These are phyloP conservation scores for Nebria ingens DNA, from an alignment of 1,140 invertebrate genomes.

Conservation along the genomic window DNA sequence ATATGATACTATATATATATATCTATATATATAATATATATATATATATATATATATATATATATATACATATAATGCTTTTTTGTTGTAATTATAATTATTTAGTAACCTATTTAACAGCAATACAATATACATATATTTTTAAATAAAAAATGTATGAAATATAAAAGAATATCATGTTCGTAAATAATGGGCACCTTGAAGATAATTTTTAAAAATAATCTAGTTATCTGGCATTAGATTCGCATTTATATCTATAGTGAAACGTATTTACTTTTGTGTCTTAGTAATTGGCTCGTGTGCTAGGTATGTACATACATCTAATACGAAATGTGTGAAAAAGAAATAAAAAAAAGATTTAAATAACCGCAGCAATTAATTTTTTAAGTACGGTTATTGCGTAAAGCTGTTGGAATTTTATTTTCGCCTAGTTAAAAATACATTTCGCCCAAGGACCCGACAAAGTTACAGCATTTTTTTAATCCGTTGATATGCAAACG, in stretches of 20 bases:
- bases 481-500: neutral
- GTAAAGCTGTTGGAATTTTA: slow-evolving; percentile 1
- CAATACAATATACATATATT: too few species aligned
- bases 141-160: too few species aligned
- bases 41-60: slow-evolving; percentile 3
- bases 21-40: neutral
- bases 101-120: too few species aligned
- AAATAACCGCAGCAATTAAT: slow-evolving; percentile 7
- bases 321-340: neutral
- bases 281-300: slow-evolving; percentile 2
- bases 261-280: neutral
- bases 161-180: neutral
- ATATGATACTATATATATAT: neutral
- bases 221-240: neutral
- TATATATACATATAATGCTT: neutral
- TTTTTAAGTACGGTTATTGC: slow-evolving; percentile 8
- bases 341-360: slow-evolving; percentile 4
- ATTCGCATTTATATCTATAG: neutral
- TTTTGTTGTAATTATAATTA: too few species aligned
- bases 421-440: slow-evolving; percentile 7
- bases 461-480: slow-evolving; percentile 3
- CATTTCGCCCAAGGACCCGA: slow-evolving; percentile 5
- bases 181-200: neutral
- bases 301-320: too few species aligned
- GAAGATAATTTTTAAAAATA: neutral